Percentiles rank a stretch among this genome's conserved stretches.
These are phyloP conservation scores for Trissonchulus sp. DNA, from an alignment of 2,888 invertebrate genomes.

Conservation along the genomic window DNA sequence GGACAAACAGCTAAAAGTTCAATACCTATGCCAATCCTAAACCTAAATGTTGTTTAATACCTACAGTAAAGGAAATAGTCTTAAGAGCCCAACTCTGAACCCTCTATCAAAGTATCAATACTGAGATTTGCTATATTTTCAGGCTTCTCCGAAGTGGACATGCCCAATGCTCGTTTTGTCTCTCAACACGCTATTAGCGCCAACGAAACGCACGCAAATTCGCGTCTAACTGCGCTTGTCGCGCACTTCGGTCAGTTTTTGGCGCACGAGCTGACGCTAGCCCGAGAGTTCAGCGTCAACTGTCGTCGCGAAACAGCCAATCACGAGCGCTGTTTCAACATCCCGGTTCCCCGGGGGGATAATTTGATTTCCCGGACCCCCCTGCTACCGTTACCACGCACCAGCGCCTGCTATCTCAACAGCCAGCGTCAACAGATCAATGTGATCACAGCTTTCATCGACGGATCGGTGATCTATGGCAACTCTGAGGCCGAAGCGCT, in stretches of 20 bases:
- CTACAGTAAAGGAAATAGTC: no score
- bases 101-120: no score
- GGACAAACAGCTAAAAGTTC: no score
- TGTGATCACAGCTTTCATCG: conserved; percentile 83
- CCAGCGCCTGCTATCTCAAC: conserved; percentile 87
- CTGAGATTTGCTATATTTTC: no score
- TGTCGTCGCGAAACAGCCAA: conserved; percentile 8
- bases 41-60: no score
- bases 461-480: conserved; percentile 64
- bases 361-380: no score
- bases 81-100: no score
- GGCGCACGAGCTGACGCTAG: conserved; percentile 88
- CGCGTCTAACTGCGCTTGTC: conserved; percentile 81
- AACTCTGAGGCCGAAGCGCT: conserved; percentile 62
- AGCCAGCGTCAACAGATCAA: conserved; percentile 76
- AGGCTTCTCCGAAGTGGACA: not conserved
- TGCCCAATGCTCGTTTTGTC: conserved; percentile 22
- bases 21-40: no score
- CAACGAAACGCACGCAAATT: conserved; percentile 66
- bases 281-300: conserved; percentile 49
- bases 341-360: conserved; percentile 77
- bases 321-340: conserved; percentile 77
- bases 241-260: conserved; percentile 99
- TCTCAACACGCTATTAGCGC: conserved; percentile 70
- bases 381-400: no score